A percentile compares a stretch with the other conserved stretches of the same genome.
These are phyloP conservation scores for Heliornis fulica DNA, from an alignment of 2,113 vertebrate species.

Conservation along the genomic window DNA sequence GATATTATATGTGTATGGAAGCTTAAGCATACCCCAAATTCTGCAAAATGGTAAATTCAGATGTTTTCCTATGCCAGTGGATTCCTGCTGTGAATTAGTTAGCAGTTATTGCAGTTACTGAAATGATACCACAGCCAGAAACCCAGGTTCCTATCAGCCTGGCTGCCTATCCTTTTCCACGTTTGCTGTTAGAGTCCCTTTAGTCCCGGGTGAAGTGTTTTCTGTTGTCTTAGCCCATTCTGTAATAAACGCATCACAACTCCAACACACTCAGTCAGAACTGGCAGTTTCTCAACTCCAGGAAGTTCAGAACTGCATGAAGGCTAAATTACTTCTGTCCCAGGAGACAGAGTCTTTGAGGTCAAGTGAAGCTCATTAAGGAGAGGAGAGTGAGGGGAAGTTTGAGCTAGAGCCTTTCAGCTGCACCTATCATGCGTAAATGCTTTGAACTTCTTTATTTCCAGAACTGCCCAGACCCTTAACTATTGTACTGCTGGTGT, in stretches of 20 bases:
- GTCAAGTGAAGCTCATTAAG: slow-evolving; percentile 13
- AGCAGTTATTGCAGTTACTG: neutral
- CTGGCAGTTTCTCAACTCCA: neutral
- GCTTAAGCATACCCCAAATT: neutral
- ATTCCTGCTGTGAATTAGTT: neutral
- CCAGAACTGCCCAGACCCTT: neutral
- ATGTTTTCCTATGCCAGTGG: neutral
- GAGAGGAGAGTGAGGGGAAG: neutral
- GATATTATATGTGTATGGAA: neutral
- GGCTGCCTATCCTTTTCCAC: neutral
- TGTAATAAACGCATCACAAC: neutral
- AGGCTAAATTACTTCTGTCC: neutral
- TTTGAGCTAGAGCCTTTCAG: neutral
- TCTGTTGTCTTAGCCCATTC: slow-evolving; percentile 1
- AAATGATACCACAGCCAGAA: neutral
- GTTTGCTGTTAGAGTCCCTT: neutral
- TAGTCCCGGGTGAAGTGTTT: neutral
- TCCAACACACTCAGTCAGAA: slow-evolving; percentile 13
- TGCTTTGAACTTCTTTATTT: neutral
- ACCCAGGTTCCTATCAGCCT: neutral
- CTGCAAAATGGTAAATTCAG: neutral
- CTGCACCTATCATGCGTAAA: neutral
- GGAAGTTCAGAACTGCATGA: neutral
- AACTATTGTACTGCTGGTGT: neutral
- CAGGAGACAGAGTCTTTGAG: slow-evolving; percentile 1